Percentiles rank a stretch among this genome's conserved stretches.
These are phyloP conservation scores for Cossypha heuglini DNA, from an alignment of 2,797 vertebrate genomes.

Conservation along the genomic window DNA sequence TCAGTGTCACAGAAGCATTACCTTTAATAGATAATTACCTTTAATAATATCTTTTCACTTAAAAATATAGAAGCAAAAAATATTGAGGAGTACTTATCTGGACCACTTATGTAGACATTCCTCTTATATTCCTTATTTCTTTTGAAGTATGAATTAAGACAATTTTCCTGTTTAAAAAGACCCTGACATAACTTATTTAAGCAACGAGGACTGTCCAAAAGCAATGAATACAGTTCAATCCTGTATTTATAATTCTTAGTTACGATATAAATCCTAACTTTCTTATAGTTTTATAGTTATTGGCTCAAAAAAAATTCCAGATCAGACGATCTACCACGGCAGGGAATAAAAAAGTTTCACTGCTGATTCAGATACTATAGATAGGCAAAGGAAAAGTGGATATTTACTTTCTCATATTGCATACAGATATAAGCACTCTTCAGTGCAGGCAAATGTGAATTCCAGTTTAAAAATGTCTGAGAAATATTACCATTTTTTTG, in stretches of 20 bases:
- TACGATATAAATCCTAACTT: background rate
- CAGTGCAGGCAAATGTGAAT: background rate
- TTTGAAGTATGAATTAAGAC: background rate
- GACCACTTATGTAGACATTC: background rate
- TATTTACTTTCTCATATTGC: background rate
- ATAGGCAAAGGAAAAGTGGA: background rate
- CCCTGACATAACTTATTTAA: background rate
- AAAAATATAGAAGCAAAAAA: background rate
- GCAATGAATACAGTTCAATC: background rate
- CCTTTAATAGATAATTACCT: background rate
- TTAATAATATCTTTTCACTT: background rate
- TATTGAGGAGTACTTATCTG: too few relatives aligned
- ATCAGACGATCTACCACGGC: background rate
- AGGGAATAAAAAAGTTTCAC: background rate
- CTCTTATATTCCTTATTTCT: background rate
- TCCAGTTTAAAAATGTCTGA: background rate
- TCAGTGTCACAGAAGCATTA: background rate
- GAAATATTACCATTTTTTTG: background rate
- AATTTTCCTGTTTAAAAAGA: background rate
- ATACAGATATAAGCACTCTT: background rate
- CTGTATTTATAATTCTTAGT: background rate
- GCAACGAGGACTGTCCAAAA: background rate
- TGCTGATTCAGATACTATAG: background rate
- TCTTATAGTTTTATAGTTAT: background rate
- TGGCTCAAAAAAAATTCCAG: background rate